Conservation (phyloP, 2,113 vertebrate genomes). For the Ariopsis seemanni region DNA sequence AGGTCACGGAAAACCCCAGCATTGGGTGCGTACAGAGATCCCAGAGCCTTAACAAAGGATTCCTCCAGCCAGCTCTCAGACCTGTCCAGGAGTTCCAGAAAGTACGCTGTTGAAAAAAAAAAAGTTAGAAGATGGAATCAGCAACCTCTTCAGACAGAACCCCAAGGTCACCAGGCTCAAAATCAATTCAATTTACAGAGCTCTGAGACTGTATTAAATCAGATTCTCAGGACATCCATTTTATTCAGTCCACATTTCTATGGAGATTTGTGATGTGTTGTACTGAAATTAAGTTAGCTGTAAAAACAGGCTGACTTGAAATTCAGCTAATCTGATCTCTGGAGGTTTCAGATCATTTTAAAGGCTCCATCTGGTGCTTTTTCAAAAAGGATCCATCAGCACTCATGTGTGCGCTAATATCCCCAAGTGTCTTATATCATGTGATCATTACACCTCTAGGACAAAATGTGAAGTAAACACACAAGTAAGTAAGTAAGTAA, state of each 20-base stretch:
- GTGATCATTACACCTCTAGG: background rate
- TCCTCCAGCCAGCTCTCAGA: slow-evolving; percentile 81
- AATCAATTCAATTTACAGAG: slow-evolving; percentile 18
- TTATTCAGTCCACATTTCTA: slow-evolving; percentile 9
- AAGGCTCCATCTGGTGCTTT: slow-evolving; percentile 7
- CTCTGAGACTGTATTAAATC: background rate
- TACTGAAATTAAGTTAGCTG: slow-evolving; percentile 29
- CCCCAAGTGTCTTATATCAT: background rate
- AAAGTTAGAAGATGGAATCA: background rate
- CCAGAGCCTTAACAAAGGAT: slow-evolving; percentile 71
- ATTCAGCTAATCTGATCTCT: slow-evolving; percentile 15
- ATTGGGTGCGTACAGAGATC: slow-evolving; percentile 77
- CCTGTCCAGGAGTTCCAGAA: slow-evolving; percentile 86
- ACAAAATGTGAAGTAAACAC: background rate
- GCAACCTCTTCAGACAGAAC: background rate
- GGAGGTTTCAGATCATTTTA: slow-evolving; percentile 8
- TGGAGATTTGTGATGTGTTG: background rate
- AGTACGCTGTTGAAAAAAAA: slow-evolving; percentile 75
- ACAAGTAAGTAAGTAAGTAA: background rate
- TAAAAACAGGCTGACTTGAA: background rate
- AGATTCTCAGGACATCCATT: slow-evolving; percentile 4
- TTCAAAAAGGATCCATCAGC: slow-evolving; percentile 8
- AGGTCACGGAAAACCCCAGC: slow-evolving; percentile 83
- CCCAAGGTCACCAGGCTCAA: slow-evolving; percentile 14
- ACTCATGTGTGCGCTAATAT: slow-evolving; percentile 13